These are phyloP conservation scores for Steinernema scapterisci DNA, from an alignment of 2,888 invertebrate species.

Conservation along the genomic window DNA sequence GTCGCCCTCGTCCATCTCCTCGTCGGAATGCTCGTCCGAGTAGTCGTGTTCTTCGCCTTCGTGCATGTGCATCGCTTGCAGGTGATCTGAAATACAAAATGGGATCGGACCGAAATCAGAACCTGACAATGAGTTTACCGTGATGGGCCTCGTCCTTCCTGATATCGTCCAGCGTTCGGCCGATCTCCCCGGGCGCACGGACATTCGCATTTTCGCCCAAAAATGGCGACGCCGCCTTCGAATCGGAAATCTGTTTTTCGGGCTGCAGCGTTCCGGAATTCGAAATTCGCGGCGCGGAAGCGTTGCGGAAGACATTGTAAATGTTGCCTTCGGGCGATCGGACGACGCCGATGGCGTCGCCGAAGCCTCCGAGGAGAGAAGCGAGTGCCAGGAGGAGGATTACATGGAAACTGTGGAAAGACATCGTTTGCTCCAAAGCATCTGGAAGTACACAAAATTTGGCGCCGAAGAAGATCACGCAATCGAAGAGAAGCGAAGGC, in stretches of 20 bases:
- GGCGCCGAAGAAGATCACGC: too few relatives aligned
- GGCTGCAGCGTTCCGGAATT: not conserved
- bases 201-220: not conserved
- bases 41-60: conserved; percentile 12
- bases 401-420: not conserved
- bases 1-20: conserved; percentile 64
- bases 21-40: conserved; percentile 72
- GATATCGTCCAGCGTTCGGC: not conserved
- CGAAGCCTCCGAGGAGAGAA: not conserved
- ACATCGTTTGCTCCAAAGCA: not conserved
- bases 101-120: not conserved
- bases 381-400: not conserved
- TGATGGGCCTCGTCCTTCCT: not conserved
- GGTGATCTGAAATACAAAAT: not conserved
- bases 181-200: conserved; percentile 1
- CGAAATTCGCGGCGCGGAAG: too few relatives aligned
- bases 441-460: not conserved
- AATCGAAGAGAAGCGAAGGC: too few relatives aligned
- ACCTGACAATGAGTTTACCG: not conserved
- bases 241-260: conserved; percentile 12
- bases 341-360: conserved; percentile 13
- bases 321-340: conserved; percentile 3
- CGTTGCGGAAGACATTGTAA: conserved; percentile 8
- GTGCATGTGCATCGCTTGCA: conserved; percentile 13
- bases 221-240: conserved; percentile 16